A percentile compares a stretch with the other conserved stretches of the same genome.
These are phyloP conservation scores for Platycnemis pennipes DNA, from an alignment of 2,888 invertebrate species.

Conservation along the genomic window DNA sequence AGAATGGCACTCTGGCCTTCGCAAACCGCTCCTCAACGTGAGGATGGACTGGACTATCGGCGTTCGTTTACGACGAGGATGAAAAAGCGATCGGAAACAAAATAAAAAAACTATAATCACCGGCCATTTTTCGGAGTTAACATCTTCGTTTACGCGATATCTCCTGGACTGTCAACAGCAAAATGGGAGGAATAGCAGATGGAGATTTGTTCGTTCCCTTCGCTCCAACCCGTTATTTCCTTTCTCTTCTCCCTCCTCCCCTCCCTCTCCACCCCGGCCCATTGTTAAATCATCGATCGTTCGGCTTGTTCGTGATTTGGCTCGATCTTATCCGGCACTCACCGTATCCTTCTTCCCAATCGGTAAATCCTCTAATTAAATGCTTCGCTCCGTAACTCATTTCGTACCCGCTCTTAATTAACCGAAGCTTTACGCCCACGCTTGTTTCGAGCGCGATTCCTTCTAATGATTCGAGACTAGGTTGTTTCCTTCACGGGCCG, in stretches of 20 bases:
- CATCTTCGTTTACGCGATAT: background rate
- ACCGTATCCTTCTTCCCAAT: background rate
- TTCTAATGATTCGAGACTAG: background rate
- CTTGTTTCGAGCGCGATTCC: background rate
- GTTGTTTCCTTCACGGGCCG: background rate
- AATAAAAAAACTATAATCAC: background rate
- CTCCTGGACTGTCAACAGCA: background rate
- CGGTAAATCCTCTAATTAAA: constrained; percentile 24
- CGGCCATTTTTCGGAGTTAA: background rate
- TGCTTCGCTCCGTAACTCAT: background rate
- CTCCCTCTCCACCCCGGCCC: background rate
- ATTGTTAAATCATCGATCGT: background rate
- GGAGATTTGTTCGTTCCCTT: background rate
- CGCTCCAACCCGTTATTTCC: background rate
- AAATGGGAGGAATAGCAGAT: background rate
- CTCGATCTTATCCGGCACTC: background rate
- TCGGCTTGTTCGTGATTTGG: background rate
- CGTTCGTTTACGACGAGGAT: background rate
- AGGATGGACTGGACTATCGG: background rate
- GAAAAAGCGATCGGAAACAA: background rate
- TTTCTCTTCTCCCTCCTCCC: background rate
- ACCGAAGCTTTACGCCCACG: background rate
- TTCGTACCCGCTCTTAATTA: background rate
- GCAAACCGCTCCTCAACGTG: background rate
- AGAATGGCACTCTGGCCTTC: too few relatives aligned